These are phyloP conservation scores for Diachrysia chrysitis DNA, from an alignment of 2,888 invertebrate genomes.

Conservation along the genomic window DNA sequence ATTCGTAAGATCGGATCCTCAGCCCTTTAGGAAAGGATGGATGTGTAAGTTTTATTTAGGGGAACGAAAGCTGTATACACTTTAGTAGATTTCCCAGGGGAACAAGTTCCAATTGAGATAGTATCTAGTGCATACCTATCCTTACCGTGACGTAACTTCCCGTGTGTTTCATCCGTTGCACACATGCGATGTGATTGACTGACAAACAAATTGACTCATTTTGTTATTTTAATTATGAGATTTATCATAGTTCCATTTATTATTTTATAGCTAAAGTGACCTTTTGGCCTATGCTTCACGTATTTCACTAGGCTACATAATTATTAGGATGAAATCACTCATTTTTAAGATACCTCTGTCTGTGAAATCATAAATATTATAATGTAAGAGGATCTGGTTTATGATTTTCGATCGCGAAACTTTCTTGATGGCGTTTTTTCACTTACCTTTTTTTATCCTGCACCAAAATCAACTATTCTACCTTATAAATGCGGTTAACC, in stretches of 20 bases:
- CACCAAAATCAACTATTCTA: not conserved
- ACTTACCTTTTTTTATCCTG: not conserved
- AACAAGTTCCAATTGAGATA: conserved; percentile 40
- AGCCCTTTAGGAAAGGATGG: not conserved
- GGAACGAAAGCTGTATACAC: not conserved
- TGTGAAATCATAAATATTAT: too few relatives aligned
- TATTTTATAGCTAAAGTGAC: conserved; percentile 37
- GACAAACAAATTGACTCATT: conserved; percentile 54
- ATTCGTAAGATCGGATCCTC: not conserved
- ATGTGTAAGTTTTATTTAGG: not conserved
- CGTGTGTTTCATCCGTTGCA: conserved; percentile 52
- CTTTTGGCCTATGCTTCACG: conserved; percentile 28
- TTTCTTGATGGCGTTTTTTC: not conserved
- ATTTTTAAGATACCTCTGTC: too few relatives aligned
- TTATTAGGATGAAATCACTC: too few relatives aligned
- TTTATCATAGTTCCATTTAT: conserved; percentile 44
- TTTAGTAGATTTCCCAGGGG: conserved; percentile 45
- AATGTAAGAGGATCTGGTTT: too few relatives aligned
- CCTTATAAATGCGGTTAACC: not conserved
- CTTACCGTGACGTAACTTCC: conserved; percentile 55
- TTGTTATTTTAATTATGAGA: conserved; percentile 28
- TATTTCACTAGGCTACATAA: too few relatives aligned
- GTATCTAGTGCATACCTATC: conserved; percentile 37
- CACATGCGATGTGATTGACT: conserved; percentile 44
- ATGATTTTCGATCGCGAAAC: not conserved